A percentile compares a stretch with the other conserved stretches of the same genome.
Conservation (phyloP, 2,888 invertebrate species). For the Drosophila sordidula region DNA sequence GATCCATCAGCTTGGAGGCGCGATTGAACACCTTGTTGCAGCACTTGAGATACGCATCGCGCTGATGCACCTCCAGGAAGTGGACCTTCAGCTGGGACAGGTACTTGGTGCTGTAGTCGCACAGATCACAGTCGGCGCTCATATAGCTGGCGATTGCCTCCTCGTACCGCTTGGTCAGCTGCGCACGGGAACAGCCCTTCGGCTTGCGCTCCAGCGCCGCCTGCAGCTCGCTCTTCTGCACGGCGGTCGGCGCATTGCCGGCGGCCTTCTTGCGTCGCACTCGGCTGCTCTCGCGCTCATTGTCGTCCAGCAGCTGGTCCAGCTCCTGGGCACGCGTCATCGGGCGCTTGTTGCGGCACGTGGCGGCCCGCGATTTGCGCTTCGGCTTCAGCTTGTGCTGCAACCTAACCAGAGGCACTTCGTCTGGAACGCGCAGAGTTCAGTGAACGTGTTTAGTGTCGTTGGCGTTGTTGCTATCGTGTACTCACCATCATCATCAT, state of each 20-base stretch:
- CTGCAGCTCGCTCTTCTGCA: conserved; percentile 53
- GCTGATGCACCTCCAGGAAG: conserved; percentile 72
- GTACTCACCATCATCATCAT: conserved; percentile 52
- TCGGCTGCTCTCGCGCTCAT: conserved; percentile 5
- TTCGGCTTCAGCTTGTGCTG: conserved; percentile 61
- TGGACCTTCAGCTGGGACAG: conserved; percentile 75
- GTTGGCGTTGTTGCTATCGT: background rate
- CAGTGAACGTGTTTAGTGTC: background rate
- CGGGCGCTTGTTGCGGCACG: conserved; percentile 11
- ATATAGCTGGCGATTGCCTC: conserved; percentile 75
- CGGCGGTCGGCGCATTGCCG: conserved; percentile 14
- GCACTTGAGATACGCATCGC: conserved; percentile 78
- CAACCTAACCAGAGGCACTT: conserved; percentile 62
- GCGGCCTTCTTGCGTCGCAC: conserved; percentile 34
- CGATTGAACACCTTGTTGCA: conserved; percentile 74
- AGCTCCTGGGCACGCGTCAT: conserved; percentile 58
- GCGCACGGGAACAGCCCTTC: conserved; percentile 71
- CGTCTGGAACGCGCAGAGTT: conserved; percentile 44
- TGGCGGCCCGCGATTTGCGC: conserved; percentile 25
- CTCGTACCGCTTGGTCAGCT: conserved; percentile 67
- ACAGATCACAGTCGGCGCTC: conserved; percentile 78
- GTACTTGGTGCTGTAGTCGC: conserved; percentile 67
- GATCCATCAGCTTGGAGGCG: conserved; percentile 74
- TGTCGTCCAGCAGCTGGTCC: conserved; percentile 48
- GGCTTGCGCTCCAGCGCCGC: conserved; percentile 64